These are phyloP conservation scores for Gavia stellata DNA, from an alignment of 2,113 vertebrate species.

Conservation along the genomic window DNA sequence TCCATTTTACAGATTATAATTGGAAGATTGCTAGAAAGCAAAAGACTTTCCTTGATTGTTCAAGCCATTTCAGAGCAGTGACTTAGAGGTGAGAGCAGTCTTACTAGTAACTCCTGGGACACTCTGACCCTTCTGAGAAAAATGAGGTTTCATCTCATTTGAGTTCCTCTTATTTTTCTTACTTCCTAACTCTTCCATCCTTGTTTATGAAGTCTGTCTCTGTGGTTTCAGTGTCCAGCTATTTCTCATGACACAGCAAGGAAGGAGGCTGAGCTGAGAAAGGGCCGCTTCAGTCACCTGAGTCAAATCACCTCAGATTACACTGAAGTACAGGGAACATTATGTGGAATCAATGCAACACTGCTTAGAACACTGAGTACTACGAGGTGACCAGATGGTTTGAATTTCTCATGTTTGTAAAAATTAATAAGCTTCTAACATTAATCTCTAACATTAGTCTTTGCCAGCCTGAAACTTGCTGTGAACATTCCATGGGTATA, in stretches of 20 bases:
- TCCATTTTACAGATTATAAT: neutral
- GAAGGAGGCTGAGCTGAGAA: neutral
- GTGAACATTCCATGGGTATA: neutral
- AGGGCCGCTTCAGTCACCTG: neutral
- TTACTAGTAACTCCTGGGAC: neutral
- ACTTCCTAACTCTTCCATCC: neutral
- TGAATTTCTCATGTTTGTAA: neutral
- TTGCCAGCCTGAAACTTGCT: neutral
- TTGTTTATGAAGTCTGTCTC: neutral
- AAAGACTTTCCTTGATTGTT: neutral
- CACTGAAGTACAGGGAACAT: neutral
- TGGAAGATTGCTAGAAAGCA: neutral
- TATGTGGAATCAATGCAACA: neutral
- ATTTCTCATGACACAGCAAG: slow-evolving; percentile 28
- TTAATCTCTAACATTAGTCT: neutral
- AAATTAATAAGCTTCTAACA: neutral
- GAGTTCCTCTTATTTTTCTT: neutral
- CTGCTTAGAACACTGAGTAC: slow-evolving; percentile 27
- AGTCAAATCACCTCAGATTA: slow-evolving; percentile 10
- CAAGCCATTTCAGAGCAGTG: neutral
- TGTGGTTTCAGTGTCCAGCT: neutral
- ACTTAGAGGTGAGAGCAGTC: neutral
- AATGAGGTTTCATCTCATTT: neutral
- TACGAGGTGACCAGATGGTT: neutral
- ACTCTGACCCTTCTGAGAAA: neutral